Base-by-base conservation (phyloP, 2,797 vertebrate species). In the Sternarchorhynchus goeldii region DNA sequence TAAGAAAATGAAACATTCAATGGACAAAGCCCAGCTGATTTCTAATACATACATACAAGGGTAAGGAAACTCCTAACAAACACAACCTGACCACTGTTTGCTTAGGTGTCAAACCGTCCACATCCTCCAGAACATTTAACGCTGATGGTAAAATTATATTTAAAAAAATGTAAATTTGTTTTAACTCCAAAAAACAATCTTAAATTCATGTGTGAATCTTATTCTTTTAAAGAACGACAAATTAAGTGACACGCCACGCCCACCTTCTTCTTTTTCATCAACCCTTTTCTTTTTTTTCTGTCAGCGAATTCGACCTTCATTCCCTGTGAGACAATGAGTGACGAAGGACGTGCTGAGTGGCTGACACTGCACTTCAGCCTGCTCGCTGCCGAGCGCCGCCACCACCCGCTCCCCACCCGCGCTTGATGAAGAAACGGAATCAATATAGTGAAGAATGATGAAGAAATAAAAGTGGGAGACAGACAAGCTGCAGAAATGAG, bases 361-460 rank as follows among this genome's bases (percentile, higher is more conserved):
- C 94, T 94, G 93, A 94, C 90, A 75, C 85, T 83, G 91, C 92
- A 91, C 79, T 92, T 92, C 88, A 77, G 79, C 90, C 86, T 85
- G 92, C 92, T 87, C 72, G 87, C 80, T 87, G 87, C 83, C 12
- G 80, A 82, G 74, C 88, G 45, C 45, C 45, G 14, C 45, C 75
- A 89, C 89, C 92, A 92, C 88, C 89, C 90, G 88, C 88, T 85
- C 86, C 87, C 83, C 79, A 81, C 62, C 87, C 85, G 79, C 84
- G 86, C 88, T 94, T 93, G 94, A 93, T 96, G 95, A 94, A 86
- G 92, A 87, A 91, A 91, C 90, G 87, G 87, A 92, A 97, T 97
- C 94, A 58, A 97, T 96, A 94, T 89, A 95, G 92, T 89, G 94
- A 95, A 91, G 94, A 95, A 96, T 94, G 93, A 95, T 94, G 93